Percentiles rank a stretch among this genome's conserved stretches.
These are phyloP conservation scores for Geotrypetes seraphini DNA, from an alignment of 2,797 vertebrate species.

Conservation along the genomic window DNA sequence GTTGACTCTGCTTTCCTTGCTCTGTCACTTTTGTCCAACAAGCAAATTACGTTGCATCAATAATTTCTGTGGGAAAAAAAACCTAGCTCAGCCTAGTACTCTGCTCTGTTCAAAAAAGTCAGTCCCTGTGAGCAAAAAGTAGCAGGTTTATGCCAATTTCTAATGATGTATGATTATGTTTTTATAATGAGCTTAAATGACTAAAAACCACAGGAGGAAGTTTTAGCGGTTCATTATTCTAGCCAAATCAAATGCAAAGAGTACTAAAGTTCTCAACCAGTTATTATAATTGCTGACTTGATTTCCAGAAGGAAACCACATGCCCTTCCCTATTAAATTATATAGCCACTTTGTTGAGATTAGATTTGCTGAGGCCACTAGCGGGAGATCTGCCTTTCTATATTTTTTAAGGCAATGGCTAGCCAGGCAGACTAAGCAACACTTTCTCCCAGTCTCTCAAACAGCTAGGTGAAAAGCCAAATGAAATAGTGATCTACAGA, in stretches of 20 bases:
- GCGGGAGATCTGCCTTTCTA: no score
- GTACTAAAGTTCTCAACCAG: conserved; percentile 49
- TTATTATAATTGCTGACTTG: conserved; percentile 47
- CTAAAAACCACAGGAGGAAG: conserved; percentile 57
- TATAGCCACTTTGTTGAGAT: no score
- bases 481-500: no score
- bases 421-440: no score
- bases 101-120: conserved; percentile 35
- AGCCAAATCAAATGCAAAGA: conserved; percentile 57
- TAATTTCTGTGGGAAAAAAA: conserved; percentile 31
- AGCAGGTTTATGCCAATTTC: conserved; percentile 39
- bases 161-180: conserved; percentile 43
- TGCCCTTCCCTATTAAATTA: conserved; percentile 57
- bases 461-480: no score
- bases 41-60: conserved; percentile 4
- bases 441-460: no score
- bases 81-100: conserved; percentile 37
- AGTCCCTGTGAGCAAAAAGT: conserved; percentile 19
- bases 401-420: no score
- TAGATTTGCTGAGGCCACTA: no score
- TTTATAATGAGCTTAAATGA: conserved; percentile 48
- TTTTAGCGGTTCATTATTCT: conserved; percentile 50
- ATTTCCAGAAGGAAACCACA: conserved; percentile 56
- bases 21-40: conserved; percentile 15
- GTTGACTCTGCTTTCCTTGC: background rate